Conservation (phyloP, 1,140 invertebrate species). For the Cydia splendana region DNA sequence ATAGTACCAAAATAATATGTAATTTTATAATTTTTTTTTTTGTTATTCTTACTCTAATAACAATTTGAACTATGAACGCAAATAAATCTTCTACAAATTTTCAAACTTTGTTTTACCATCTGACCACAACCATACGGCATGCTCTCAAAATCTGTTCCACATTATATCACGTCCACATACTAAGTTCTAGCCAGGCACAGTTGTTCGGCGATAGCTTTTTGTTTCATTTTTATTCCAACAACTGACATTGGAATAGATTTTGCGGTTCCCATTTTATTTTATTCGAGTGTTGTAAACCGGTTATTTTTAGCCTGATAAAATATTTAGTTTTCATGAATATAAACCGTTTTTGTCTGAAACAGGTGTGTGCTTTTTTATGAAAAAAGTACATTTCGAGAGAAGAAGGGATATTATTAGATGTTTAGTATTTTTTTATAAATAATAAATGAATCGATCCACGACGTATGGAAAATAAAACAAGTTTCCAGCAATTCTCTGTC, state of each 20-base stretch:
- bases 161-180: constrained; percentile 1
- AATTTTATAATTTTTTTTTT: no score
- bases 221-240: constrained; percentile 15
- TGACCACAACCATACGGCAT: background rate
- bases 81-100: background rate
- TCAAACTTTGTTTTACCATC: background rate
- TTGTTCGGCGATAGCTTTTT: background rate
- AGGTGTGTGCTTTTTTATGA: background rate
- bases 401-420: background rate
- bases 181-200: background rate
- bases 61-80: background rate
- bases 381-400: background rate
- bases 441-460: no score
- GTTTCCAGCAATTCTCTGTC: no score
- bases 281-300: background rate
- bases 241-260: constrained; percentile 28
- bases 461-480: no score
- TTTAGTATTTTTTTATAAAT: background rate
- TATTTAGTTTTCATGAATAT: constrained; percentile 9
- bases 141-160: background rate
- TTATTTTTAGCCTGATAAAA: background rate
- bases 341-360: background rate
- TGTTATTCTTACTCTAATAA: background rate
- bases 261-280: constrained; percentile 14
- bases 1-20: no score